These are phyloP conservation scores for Ceratoteleas bidentatus DNA, from an alignment of 1,140 invertebrate genomes.

Conservation along the genomic window DNA sequence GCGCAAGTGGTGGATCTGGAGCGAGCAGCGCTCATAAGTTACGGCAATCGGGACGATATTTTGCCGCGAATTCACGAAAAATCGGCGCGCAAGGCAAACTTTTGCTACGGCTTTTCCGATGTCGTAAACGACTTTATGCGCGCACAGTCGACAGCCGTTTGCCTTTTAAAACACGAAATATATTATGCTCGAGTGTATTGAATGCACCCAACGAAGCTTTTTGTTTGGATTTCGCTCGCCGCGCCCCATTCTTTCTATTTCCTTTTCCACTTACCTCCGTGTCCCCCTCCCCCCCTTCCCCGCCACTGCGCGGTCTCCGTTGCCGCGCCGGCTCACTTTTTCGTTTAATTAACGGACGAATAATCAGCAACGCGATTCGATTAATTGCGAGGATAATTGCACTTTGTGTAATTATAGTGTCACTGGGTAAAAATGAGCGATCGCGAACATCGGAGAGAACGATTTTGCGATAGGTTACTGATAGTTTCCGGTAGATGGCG, in stretches of 20 bases:
- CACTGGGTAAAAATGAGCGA: slow-evolving; percentile 11
- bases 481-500: too few relatives aligned
- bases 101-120: slow-evolving; percentile 45
- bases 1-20: slow-evolving; percentile 72
- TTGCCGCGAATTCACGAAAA: slow-evolving; percentile 61
- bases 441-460: not conserved
- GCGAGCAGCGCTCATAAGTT: slow-evolving; percentile 73
- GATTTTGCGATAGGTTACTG: not conserved
- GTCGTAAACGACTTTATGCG: slow-evolving; percentile 60
- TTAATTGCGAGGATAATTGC: too few relatives aligned
- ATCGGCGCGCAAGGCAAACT: slow-evolving; percentile 37
- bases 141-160: slow-evolving; percentile 51
- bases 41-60: slow-evolving; percentile 75
- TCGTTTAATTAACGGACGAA: slow-evolving; percentile 16
- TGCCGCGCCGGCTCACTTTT: not conserved
- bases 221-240: slow-evolving; percentile 8
- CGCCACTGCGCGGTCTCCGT: too few relatives aligned
- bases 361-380: slow-evolving; percentile 5
- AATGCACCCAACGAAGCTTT: slow-evolving; percentile 26
- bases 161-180: slow-evolving; percentile 59
- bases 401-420: not conserved
- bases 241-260: slow-evolving; percentile 19
- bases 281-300: too few relatives aligned
- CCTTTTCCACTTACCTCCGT: too few relatives aligned
- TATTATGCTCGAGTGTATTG: slow-evolving; percentile 46